Base-by-base conservation (phyloP, 2,797 vertebrate genomes). In the Bufotes viridis region DNA sequence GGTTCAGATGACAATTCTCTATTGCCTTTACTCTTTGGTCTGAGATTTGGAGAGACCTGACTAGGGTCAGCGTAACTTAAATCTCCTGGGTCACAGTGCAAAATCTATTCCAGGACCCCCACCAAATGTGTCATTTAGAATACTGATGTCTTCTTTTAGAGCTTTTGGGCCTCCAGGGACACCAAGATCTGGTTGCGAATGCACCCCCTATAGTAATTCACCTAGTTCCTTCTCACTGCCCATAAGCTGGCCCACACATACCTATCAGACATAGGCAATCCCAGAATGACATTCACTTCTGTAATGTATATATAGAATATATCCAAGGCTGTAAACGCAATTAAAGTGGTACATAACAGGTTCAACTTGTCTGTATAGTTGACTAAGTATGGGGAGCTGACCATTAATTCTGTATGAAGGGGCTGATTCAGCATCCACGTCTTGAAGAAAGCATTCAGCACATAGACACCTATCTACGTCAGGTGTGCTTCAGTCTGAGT, bases 351-450 rank as follows among this genome's bases (percentile, higher is more conserved):
- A 58, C 20, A 58, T 70, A 70, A 74, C 86, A 55, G 80, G 79
- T 63, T 76, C 3, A 24, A 3, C 70, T 24, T 17, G 42, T 61
- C 57, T 29, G 20, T 72, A 57, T 26, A 61, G 26, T 34, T 87
- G 53, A 60, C 78, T 74, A 61, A 18, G 55, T 15, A 72, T 86
- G 60, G 53, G 24, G 7, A 10, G 17, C 51, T 24, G 34, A 53
- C 65, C 6, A 42, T 42, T 17, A 7, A 49, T 81, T 22, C 22
- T 42, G 2, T 72, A 26, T 11, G 76, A 81, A 74, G 65, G 4
- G 7, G 55, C 80, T 75, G 79, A 75, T 81, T 87, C 79, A 86
- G 76, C 63, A 5, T 7, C 17, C 0, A 63, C 18, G 11, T 42
- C 49, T 67, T 86, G 20, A 34, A 13, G 24, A 57, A 6, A 72